Conservation (phyloP, 1,140 invertebrate species). For the Bombus confusus region DNA sequence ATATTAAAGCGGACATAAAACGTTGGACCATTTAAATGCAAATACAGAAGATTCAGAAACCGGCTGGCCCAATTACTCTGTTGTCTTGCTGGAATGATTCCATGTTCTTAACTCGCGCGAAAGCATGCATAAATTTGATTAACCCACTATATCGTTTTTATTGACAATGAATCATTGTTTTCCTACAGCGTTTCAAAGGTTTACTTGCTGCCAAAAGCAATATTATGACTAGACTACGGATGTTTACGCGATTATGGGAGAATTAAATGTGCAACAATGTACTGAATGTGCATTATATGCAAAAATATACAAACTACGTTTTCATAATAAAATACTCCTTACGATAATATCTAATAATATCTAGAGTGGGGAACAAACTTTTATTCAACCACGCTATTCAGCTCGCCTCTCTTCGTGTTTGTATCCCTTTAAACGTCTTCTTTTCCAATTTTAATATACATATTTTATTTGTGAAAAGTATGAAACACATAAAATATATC, state of each 20-base stretch:
- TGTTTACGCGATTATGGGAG: too few species aligned
- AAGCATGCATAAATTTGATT: background rate
- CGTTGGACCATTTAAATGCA: background rate
- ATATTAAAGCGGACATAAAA: background rate
- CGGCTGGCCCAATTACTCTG: background rate
- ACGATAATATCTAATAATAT: background rate
- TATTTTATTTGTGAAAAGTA: too few species aligned
- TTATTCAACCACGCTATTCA: background rate
- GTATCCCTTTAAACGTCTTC: too few species aligned
- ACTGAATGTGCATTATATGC: background rate
- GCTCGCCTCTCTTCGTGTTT: too few species aligned
- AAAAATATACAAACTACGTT: background rate
- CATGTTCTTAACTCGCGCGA: background rate
- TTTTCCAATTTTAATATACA: too few species aligned
- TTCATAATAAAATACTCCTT: background rate
- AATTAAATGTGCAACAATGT: background rate
- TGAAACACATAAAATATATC: too few species aligned
- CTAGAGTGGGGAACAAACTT: background rate
- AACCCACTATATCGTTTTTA: conserved; percentile 1
- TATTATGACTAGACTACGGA: background rate
- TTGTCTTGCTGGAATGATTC: conserved; percentile 17
- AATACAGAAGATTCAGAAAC: background rate
- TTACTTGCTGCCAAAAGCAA: background rate
- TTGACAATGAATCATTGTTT: background rate
- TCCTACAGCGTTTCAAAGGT: background rate